Base-by-base conservation (phyloP, 2,888 invertebrate species). In the Subacronicta megacephala region DNA sequence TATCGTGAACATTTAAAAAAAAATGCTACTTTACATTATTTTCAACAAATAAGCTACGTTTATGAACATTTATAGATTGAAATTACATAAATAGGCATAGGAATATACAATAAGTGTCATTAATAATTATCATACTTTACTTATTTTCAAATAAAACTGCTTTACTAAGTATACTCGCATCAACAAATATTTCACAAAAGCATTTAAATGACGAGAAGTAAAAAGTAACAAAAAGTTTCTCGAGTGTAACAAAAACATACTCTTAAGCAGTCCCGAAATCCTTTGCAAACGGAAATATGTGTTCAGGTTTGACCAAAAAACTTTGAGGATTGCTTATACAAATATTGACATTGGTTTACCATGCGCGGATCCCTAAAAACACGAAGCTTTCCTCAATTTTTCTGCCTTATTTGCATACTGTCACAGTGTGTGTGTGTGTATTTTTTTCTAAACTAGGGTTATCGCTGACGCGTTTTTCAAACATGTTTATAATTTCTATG, bases 391-490 rank as follows among this genome's bases (percentile, higher is more conserved):
- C 52, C 64, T 64, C 58, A 62, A 67, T 63, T 62, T 72, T 71
- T 64, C 65, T 46, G 45, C 59, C 66, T 46, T 74, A 82, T 82
- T 82, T 78, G 65, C 79, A 82, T 81, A 76, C 71, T 73, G 77
- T 69, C 70, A 76, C 74, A 61, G 45, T 49, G 72, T 73, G 73
- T 67, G n/a, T n/a, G n/a, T n/a, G n/a, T n/a, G n/a, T n/a, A n/a
- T n/a, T n/a, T 61, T 72, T 78, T 66, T 62, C 68, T 71, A 46
- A n/a, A n/a, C 0, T 42, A 43, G 49, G 37, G 38, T 58, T 67
- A 64, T 66, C 62, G 58, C 49, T 54, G 59, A 29, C 47, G 56
- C 36, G 0, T 57, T 70, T 62, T 64, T 63, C 29, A 29, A 65
- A 56, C 57, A 55, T 58, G 69, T 71, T 75, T 66, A 49, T 73